A percentile compares a stretch with the other conserved stretches of the same genome.
phyloP scores from a whole-genome alignment of 2,888 invertebrate species.

The Herminia tarsipennalis region DNA sequence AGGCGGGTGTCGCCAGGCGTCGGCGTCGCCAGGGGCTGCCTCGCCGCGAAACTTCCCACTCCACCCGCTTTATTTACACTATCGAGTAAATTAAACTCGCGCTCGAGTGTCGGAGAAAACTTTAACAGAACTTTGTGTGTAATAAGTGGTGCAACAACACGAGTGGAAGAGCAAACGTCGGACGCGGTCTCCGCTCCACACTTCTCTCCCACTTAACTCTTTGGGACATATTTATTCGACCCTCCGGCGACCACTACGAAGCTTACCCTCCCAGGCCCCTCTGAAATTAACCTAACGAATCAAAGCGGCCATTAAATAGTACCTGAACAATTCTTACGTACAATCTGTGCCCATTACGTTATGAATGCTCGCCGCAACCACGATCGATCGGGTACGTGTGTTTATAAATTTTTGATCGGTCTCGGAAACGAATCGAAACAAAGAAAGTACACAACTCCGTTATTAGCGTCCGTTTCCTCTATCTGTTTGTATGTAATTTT shows the following conservation, averaged over 20 bases:
- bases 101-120: conserved; percentile 83
- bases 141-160: conserved; percentile 87
- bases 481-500: conserved; percentile 83
- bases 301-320: conserved; percentile 74
- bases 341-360: conserved; percentile 67
- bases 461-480: conserved; percentile 70
- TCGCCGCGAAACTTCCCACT: conserved; percentile 81
- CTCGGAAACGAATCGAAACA: conserved; percentile 75
- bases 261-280: conserved; percentile 64
- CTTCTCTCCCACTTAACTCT: conserved; percentile 85
- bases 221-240: conserved; percentile 86
- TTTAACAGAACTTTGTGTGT: conserved; percentile 85
- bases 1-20: conserved; percentile 59
- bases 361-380: conserved; percentile 68
- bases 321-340: conserved; percentile 64
- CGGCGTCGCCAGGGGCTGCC: conserved; percentile 57
- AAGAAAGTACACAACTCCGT: conserved; percentile 67
- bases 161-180: conserved; percentile 85
- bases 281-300: conserved; percentile 82
- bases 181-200: conserved; percentile 82
- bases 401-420: conserved; percentile 76
- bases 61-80: conserved; percentile 85
- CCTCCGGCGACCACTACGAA: conserved; percentile 81
- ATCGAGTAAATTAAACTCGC: conserved; percentile 86
- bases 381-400: conserved; percentile 65